A percentile compares a stretch with the other conserved stretches of the same genome.
Conservation (phyloP, 2,797 vertebrate genomes). For the Typhlichthys subterraneus region DNA sequence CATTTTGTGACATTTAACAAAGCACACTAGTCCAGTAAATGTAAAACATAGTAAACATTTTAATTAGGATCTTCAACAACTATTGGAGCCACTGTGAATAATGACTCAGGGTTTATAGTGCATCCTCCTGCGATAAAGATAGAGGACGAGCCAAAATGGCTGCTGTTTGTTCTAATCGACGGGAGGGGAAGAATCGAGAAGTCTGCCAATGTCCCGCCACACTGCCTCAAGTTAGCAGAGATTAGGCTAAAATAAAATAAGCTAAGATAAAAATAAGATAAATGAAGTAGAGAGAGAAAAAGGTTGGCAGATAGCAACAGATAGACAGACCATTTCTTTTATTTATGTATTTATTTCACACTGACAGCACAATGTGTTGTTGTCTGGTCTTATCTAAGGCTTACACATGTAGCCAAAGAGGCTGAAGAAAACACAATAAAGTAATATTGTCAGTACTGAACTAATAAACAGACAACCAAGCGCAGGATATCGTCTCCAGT, state of each 20-base stretch:
- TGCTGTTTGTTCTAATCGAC: not conserved
- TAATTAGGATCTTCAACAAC: no score
- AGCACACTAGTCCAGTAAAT: not conserved
- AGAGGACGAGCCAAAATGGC: slow-evolving; percentile 1
- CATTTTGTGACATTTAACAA: not conserved
- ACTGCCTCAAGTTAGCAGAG: not conserved
- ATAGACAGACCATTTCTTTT: not conserved
- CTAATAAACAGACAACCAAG: no score
- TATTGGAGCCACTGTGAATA: slow-evolving; percentile 1
- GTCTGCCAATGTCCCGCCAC: not conserved
- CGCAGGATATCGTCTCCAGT: no score
- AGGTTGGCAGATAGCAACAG: not conserved
- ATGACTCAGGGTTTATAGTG: not conserved
- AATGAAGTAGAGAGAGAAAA: not conserved
- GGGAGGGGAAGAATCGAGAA: slow-evolving; percentile 7
- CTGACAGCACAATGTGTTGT: slow-evolving; percentile 25
- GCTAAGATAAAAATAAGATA: not conserved
- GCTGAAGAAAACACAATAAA: no score
- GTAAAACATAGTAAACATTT: not conserved
- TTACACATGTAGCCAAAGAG: not conserved
- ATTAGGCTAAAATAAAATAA: no score
- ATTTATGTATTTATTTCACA: not conserved
- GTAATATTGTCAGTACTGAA: no score
- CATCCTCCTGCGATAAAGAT: not conserved
- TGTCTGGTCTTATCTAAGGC: slow-evolving; percentile 25